Evolutionary conservation across 2,888 invertebrate genomes (phyloP).

Genomic region (Dryobota labecula): DNA sequence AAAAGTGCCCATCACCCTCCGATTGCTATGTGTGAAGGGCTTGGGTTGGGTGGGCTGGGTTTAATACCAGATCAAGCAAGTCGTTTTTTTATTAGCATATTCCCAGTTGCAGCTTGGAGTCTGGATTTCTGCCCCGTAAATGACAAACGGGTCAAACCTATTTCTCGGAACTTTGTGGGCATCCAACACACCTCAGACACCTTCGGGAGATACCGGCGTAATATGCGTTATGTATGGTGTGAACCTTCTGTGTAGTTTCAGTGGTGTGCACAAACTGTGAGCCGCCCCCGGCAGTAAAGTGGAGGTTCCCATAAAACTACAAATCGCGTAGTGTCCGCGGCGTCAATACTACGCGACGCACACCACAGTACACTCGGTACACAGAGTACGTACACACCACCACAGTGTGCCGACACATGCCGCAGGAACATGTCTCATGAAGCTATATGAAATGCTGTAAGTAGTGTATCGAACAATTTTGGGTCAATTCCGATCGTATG

Average conservation of each 20-base stretch:
- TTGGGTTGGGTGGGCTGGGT: not conserved
- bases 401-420: not conserved
- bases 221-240: not conserved
- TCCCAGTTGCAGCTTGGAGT: too few relatives aligned
- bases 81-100: not conserved
- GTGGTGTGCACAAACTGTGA: not conserved
- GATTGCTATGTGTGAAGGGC: not conserved
- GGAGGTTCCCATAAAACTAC: constrained; percentile 9
- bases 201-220: not conserved
- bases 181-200: too few relatives aligned
- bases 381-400: too few relatives aligned
- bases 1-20: not conserved
- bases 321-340: constrained; percentile 1
- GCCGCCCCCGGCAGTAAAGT: not conserved
- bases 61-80: not conserved
- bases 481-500: too few relatives aligned
- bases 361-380: not conserved
- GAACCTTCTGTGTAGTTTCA: constrained; percentile 2
- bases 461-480: too few relatives aligned
- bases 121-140: not conserved
- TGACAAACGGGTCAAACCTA: not conserved
- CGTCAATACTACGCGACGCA: not conserved
- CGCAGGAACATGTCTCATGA: too few relatives aligned
- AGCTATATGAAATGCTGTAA: too few relatives aligned
- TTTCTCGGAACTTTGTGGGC: not conserved